A percentile compares a stretch with the other conserved stretches of the same genome.
These are phyloP conservation scores for Acyrthosiphon pisum DNA, from an alignment of 1,140 invertebrate species.

Conservation along the genomic window DNA sequence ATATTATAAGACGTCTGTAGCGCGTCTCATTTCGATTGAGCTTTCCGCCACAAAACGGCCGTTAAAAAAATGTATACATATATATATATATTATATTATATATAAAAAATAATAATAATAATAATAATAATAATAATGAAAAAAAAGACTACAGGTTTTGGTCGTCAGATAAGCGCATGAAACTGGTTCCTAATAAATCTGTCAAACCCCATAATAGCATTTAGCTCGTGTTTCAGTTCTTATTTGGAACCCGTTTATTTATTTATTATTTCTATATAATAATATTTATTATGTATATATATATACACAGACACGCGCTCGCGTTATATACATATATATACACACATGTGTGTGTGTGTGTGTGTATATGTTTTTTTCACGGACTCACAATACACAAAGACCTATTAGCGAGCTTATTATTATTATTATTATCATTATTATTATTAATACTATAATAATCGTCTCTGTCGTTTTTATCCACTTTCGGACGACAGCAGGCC, in stretches of 20 bases:
- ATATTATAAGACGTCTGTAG: background rate
- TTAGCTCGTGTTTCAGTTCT: slow-evolving; percentile 54
- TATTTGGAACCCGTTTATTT: slow-evolving; percentile 56
- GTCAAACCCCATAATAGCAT: slow-evolving; percentile 54
- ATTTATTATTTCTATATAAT: slow-evolving; percentile 42
- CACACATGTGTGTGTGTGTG: background rate
- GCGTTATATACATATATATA: background rate
- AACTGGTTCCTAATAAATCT: slow-evolving; percentile 58
- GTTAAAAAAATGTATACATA: slow-evolving; percentile 36
- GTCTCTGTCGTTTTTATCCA: slow-evolving; percentile 39
- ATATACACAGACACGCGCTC: background rate
- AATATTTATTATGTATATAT: background rate
- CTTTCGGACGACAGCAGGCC: slow-evolving; percentile 42
- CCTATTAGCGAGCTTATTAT: slow-evolving; percentile 57
- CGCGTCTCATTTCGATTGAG: slow-evolving; percentile 36
- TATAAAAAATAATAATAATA: slow-evolving; percentile 9
- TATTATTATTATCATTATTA: slow-evolving; percentile 40
- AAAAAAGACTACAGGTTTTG: slow-evolving; percentile 46
- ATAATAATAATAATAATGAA: slow-evolving; percentile 1
- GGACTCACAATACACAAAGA: slow-evolving; percentile 53
- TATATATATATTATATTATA: background rate
- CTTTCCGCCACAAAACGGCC: slow-evolving; percentile 50
- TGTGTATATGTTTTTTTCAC: too few relatives aligned
- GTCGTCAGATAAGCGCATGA: slow-evolving; percentile 50
- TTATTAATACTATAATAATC: slow-evolving; percentile 22